A percentile compares a stretch with the other conserved stretches of the same genome.
phyloP scores from a whole-genome alignment of 2,888 invertebrate genomes.

The Horisme vitalbata region DNA sequence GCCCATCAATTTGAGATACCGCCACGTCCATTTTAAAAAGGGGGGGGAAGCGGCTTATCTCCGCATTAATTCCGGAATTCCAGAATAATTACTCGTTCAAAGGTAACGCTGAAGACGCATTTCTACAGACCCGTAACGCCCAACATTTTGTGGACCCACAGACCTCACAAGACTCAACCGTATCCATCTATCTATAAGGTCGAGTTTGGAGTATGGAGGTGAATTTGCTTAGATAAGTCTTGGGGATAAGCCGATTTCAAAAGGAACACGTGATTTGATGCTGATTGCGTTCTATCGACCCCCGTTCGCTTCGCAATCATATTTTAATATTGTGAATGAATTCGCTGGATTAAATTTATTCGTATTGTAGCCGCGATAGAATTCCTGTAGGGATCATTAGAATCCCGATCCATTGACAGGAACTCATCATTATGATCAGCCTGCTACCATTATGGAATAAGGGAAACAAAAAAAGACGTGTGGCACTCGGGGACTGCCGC shows the following conservation, averaged over 20 bases:
- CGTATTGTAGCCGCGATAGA: conserved; percentile 42
- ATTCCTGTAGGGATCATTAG: conserved; percentile 26
- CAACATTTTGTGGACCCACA: conserved; percentile 44
- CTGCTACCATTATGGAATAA: no score
- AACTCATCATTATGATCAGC: no score
- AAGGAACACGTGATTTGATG: conserved; percentile 78
- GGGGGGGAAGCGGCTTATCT: conserved; percentile 62
- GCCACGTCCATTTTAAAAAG: conserved; percentile 46
- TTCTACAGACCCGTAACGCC: conserved; percentile 50
- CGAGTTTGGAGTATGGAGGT: conserved; percentile 40
- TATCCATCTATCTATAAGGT: conserved; percentile 40
- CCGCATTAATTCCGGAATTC: conserved; percentile 75
- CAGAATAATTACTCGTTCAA: conserved; percentile 77
- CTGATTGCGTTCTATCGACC: conserved; percentile 66
- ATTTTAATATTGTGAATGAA: conserved; percentile 77
- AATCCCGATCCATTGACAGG: background rate
- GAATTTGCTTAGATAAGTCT: conserved; percentile 52
- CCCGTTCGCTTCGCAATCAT: conserved; percentile 57
- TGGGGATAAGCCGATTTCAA: conserved; percentile 75
- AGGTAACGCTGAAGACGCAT: conserved; percentile 65
- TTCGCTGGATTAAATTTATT: conserved; percentile 67
- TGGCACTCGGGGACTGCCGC: no score
- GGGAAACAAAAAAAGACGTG: no score
- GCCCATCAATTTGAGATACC: conserved; percentile 47
- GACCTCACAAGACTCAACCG: conserved; percentile 38